Percentiles rank a stretch among this genome's conserved stretches.
phyloP scores from a whole-genome alignment of 2,888 invertebrate species.

The Tachina fera region DNA sequence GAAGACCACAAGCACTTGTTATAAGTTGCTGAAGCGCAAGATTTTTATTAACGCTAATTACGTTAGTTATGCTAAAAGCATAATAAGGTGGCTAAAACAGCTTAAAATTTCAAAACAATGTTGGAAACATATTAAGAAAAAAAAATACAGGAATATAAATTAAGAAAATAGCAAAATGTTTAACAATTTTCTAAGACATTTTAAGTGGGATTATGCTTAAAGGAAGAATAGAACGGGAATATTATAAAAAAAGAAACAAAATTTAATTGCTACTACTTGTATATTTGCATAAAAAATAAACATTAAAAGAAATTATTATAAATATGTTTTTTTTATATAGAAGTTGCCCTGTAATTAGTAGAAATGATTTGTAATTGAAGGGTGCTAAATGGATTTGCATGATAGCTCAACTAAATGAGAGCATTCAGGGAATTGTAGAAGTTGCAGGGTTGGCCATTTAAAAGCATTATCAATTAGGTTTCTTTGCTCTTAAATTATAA shows the following conservation, averaged over 20 bases:
- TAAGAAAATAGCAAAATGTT: conserved; percentile 17
- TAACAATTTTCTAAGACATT: conserved; percentile 36
- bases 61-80: conserved; percentile 69
- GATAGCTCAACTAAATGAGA: not conserved
- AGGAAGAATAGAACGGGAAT: not conserved
- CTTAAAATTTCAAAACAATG: conserved; percentile 64
- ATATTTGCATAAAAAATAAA: conserved; percentile 28
- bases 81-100: conserved; percentile 65
- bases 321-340: conserved; percentile 8
- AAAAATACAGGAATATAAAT: conserved; percentile 10
- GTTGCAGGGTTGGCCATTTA: no score
- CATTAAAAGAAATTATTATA: conserved; percentile 24
- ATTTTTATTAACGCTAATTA: conserved; percentile 69
- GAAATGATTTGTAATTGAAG: conserved; percentile 39
- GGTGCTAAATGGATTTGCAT: not conserved
- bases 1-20: conserved; percentile 56
- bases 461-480: no score
- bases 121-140: not conserved
- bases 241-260: conserved; percentile 16
- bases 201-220: conserved; percentile 16
- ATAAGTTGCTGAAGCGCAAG: conserved; percentile 58
- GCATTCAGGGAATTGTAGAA: no score
- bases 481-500: no score
- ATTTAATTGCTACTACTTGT: conserved; percentile 37
- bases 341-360: conserved; percentile 2